A percentile compares a stretch with the other conserved stretches of the same genome.
Evolutionary conservation across 2,797 vertebrate species (phyloP).

Genomic region (Meriones psammophilus): DNA sequence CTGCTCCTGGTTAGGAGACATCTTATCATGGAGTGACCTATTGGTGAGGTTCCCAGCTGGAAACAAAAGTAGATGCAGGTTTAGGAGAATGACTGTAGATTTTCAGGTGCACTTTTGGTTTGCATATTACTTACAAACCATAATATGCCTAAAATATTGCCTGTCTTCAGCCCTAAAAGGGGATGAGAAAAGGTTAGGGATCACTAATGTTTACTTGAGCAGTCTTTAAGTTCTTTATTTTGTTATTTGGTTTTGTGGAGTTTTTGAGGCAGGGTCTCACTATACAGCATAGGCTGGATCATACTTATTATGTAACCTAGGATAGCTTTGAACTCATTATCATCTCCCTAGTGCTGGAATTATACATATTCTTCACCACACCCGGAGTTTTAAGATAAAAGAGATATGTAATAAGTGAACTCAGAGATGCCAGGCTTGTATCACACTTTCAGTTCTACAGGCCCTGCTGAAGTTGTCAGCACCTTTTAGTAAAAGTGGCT

Average conservation of each 20-base stretch:
- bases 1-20: neutral
- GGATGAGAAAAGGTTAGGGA: neutral
- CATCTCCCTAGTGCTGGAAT: neutral
- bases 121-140: too few species aligned
- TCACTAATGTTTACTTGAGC: neutral
- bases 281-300: neutral
- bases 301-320: neutral
- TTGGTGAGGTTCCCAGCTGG: too few species aligned
- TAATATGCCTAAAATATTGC: neutral
- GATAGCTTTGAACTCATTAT: neutral
- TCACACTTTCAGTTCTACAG: neutral
- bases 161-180: neutral
- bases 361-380: neutral
- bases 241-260: neutral
- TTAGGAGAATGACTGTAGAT: neutral
- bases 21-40: neutral
- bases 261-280: neutral
- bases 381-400: neutral
- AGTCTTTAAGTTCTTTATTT: neutral
- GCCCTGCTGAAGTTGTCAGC: neutral
- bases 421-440: neutral
- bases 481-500: neutral
- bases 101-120: neutral
- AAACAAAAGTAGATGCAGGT: neutral
- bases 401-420: neutral